These are phyloP conservation scores for Harpagifer antarcticus DNA, from an alignment of 2,797 vertebrate species.

Conservation along the genomic window DNA sequence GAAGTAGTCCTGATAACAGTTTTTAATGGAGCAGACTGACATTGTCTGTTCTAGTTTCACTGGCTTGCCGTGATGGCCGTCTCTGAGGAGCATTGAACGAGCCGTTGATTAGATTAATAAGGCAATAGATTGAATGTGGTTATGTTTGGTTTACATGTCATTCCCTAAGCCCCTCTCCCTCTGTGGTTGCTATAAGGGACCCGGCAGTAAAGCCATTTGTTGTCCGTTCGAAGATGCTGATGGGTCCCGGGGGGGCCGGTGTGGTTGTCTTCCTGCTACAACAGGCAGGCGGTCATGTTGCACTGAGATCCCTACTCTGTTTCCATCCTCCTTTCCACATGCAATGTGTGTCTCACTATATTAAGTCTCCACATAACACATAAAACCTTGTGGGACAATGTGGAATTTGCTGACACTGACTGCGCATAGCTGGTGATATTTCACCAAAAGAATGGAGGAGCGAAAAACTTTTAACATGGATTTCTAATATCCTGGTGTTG, in stretches of 20 bases:
- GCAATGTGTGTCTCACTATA: conserved; percentile 31
- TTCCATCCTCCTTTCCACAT: conserved; percentile 38
- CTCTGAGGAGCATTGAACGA: conserved; percentile 73
- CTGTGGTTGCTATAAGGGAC: conserved; percentile 62
- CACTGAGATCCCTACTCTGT: conserved; percentile 46
- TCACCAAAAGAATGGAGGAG: conserved; percentile 39
- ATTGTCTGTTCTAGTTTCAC: conserved; percentile 73
- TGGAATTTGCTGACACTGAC: conserved; percentile 41
- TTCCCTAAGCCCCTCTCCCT: conserved; percentile 67
- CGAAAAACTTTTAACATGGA: conserved; percentile 70
- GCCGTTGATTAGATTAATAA: conserved; percentile 82
- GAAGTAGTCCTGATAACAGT: conserved; percentile 51
- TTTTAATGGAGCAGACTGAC: conserved; percentile 53
- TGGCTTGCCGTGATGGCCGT: conserved; percentile 55
- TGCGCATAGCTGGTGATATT: conserved; percentile 46
- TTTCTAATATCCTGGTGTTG: conserved; percentile 77
- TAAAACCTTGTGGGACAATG: conserved; percentile 50
- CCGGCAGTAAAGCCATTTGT: conserved; percentile 74
- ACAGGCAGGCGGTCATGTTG: conserved; percentile 63
- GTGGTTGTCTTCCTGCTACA: conserved; percentile 62
- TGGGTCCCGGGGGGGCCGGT: conserved; percentile 59
- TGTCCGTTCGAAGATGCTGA: conserved; percentile 68
- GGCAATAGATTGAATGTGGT: conserved; percentile 78
- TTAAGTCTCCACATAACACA: conserved; percentile 52
- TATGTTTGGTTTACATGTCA: conserved; percentile 80